phyloP scores from a whole-genome alignment of 2,113 vertebrate genomes.

The Amphiprion ocellaris region DNA sequence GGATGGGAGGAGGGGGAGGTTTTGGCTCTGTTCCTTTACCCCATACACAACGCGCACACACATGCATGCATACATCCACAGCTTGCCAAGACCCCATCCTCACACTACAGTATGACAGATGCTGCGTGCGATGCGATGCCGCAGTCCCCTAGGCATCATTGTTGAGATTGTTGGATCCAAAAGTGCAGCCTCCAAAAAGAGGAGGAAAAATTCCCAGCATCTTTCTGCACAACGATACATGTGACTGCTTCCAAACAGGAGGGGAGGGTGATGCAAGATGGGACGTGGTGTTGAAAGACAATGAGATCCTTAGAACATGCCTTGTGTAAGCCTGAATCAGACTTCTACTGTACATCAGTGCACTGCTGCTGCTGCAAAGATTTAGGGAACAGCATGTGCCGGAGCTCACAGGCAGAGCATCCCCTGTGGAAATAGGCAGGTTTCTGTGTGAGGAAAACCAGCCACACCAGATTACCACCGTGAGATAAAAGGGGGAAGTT shows the following conservation, averaged over 20 bases:
- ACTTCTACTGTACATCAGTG: background rate
- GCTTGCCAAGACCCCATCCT: constrained; percentile 13
- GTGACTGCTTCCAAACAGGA: constrained; percentile 1
- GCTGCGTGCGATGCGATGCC: background rate
- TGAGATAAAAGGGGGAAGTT: background rate
- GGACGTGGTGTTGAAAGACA: constrained; percentile 46
- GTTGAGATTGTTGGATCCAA: constrained; percentile 4
- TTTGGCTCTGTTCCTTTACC: constrained; percentile 6
- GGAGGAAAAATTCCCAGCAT: constrained; percentile 33
- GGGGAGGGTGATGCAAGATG: constrained; percentile 18
- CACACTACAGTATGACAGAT: constrained; percentile 28
- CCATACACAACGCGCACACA: background rate
- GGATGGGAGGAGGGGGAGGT: background rate
- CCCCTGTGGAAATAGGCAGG: background rate
- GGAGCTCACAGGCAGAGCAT: constrained; percentile 3
- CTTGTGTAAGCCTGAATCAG: background rate
- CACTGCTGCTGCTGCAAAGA: background rate
- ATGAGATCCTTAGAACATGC: constrained; percentile 24
- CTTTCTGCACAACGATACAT: constrained; percentile 15
- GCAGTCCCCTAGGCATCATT: background rate
- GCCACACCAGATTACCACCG: background rate
- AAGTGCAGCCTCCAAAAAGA: constrained; percentile 23
- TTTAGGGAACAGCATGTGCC: background rate
- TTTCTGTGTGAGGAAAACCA: background rate
- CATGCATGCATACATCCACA: background rate